phyloP scores from a whole-genome alignment of 2,888 invertebrate genomes.

The Dermolepida albohirtum region DNA sequence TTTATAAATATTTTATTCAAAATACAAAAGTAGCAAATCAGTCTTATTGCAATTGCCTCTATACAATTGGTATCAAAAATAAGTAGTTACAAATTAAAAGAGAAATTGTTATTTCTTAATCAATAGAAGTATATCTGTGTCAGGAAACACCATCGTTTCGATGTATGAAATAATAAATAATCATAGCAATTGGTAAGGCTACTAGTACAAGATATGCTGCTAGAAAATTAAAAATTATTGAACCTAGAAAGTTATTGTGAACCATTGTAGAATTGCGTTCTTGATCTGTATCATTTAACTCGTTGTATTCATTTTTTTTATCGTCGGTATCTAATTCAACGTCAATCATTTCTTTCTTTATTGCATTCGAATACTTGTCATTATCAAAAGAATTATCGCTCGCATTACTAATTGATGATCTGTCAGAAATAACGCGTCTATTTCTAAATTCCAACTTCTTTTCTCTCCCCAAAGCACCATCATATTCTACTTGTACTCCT shows the following conservation, averaged over 20 bases:
- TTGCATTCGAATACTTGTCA: background rate
- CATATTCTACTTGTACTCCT: conserved; percentile 40
- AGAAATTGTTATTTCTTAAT: background rate
- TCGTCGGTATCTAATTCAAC: background rate
- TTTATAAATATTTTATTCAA: background rate
- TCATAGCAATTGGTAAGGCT: conserved; percentile 38
- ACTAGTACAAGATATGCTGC: conserved; percentile 38
- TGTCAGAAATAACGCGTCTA: conserved; percentile 10
- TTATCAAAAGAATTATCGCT: background rate
- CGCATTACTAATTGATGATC: background rate
- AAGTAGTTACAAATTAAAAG: conserved; percentile 12
- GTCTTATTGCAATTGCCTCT: conserved; percentile 32
- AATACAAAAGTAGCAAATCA: conserved; percentile 30
- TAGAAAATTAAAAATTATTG: conserved; percentile 42
- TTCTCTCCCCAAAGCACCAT: conserved; percentile 19
- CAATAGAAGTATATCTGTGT: conserved; percentile 34
- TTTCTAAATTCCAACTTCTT: conserved; percentile 12
- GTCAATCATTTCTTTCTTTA: conserved; percentile 19
- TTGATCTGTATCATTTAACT: conserved; percentile 4
- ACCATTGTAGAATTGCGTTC: conserved; percentile 21
- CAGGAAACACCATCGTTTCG: conserved; percentile 32
- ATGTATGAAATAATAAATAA: conserved; percentile 39
- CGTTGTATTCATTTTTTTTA: background rate
- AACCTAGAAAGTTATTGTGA: conserved; percentile 31
- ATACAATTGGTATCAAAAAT: conserved; percentile 20